Conservation (phyloP, 2,113 vertebrate species). For the Eptesicus fuscus region DNA sequence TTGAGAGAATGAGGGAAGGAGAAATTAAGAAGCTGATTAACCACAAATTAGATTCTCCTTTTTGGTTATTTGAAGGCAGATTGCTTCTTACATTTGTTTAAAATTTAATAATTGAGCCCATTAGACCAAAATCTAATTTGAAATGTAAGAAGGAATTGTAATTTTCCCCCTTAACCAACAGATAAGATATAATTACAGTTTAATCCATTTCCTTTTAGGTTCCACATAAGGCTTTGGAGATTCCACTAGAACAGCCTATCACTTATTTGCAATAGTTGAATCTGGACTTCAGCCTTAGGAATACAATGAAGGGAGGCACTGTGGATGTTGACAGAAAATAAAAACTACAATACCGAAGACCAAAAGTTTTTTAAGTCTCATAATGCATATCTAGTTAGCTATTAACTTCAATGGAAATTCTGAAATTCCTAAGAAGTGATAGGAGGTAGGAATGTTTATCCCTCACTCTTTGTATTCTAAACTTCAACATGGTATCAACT, state of each 20-base stretch:
- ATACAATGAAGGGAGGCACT: conserved; percentile 39
- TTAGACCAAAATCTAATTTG: conserved; percentile 43
- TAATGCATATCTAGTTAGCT: conserved; percentile 66
- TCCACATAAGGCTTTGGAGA: neutral
- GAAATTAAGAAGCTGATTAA: neutral
- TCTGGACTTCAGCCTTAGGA: neutral
- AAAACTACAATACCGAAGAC: conserved; percentile 37
- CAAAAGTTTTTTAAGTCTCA: conserved; percentile 39
- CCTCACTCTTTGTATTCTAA: conserved; percentile 68
- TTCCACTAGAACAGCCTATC: neutral
- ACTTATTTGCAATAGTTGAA: conserved; percentile 12
- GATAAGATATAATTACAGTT: neutral
- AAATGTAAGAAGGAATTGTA: neutral
- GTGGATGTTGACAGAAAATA: conserved; percentile 19
- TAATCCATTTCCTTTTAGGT: neutral
- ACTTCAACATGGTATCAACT: conserved; percentile 77
- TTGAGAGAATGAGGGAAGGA: neutral
- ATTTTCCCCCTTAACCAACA: neutral
- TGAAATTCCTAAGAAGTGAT: conserved; percentile 72
- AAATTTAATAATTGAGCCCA: neutral
- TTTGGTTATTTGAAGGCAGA: neutral
- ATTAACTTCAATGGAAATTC: conserved; percentile 79
- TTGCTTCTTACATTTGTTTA: neutral
- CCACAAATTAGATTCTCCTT: neutral
- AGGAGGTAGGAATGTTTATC: conserved; percentile 70